Conservation (phyloP, 2,888 invertebrate species). For the Acleris cristana region DNA sequence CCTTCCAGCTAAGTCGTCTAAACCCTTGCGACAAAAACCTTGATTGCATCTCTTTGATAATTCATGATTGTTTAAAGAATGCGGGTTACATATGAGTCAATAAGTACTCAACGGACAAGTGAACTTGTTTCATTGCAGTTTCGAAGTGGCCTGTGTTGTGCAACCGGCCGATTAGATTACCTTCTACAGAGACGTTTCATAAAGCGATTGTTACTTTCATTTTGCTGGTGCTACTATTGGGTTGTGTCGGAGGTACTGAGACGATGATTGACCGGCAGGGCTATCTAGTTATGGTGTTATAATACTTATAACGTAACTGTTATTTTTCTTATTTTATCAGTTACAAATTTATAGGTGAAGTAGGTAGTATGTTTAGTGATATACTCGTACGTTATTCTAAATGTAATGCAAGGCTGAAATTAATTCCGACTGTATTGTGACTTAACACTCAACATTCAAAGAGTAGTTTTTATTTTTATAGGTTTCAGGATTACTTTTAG, state of each 20-base stretch:
- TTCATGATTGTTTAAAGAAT: slow-evolving; percentile 10
- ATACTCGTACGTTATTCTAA: too few relatives aligned
- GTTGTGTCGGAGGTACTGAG: slow-evolving; percentile 1
- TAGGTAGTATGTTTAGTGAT: too few relatives aligned
- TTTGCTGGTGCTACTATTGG: slow-evolving; percentile 49
- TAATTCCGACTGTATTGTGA: too few relatives aligned
- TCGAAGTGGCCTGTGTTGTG: slow-evolving; percentile 61
- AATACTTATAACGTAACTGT: too few relatives aligned
- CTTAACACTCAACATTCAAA: too few relatives aligned
- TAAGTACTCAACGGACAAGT: slow-evolving; percentile 35
- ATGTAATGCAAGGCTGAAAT: too few relatives aligned
- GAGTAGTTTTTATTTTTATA: too few relatives aligned
- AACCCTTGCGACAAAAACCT: too few relatives aligned
- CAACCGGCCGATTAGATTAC: slow-evolving; percentile 72
- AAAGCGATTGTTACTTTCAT: slow-evolving; percentile 79
- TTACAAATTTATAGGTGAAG: too few relatives aligned
- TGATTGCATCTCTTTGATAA: not conserved
- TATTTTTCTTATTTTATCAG: too few relatives aligned
- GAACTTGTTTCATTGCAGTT: slow-evolving; percentile 56
- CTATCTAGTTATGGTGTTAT: not conserved
- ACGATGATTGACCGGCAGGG: not conserved
- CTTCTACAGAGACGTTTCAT: slow-evolving; percentile 72
- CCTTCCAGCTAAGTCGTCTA: too few relatives aligned
- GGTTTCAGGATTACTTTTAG: too few relatives aligned
- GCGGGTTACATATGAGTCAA: slow-evolving; percentile 31